A percentile compares a stretch with the other conserved stretches of the same genome.
Conservation (phyloP, 1,140 invertebrate genomes). For the Aphidius gifuensis region DNA sequence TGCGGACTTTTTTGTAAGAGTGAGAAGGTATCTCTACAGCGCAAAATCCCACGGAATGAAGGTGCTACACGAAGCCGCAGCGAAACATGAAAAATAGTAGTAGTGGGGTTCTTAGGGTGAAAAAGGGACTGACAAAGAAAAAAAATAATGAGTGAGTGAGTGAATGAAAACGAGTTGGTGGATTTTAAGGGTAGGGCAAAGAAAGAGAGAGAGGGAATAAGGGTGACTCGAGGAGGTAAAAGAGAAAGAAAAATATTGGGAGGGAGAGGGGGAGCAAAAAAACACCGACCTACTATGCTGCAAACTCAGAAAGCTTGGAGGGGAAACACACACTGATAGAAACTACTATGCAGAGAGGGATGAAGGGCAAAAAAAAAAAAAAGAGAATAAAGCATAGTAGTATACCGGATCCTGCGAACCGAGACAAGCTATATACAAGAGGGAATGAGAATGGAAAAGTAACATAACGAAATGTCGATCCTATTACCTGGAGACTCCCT, state of each 20-base stretch:
- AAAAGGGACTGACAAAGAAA: conserved; percentile 37
- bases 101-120: conserved; percentile 43
- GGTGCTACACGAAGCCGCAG: conserved; percentile 57
- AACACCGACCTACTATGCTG: conserved; percentile 14
- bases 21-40: conserved; percentile 16
- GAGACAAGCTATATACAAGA: conserved; percentile 34
- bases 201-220: conserved; percentile 22
- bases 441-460: conserved; percentile 55
- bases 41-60: conserved; percentile 47
- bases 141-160: conserved; percentile 29
- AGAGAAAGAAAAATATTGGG: conserved; percentile 7
- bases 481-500: conserved; percentile 44
- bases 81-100: conserved; percentile 59
- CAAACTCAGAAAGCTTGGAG: neutral
- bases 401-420: conserved; percentile 41
- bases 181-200: neutral
- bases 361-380: neutral
- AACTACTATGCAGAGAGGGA: no score
- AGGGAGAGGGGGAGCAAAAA: neutral
- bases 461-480: conserved; percentile 58
- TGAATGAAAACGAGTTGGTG: conserved; percentile 15
- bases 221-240: conserved; percentile 9
- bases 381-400: conserved; percentile 5
- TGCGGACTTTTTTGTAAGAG: conserved; percentile 38
- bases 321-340: neutral